Evolutionary conservation across 1,140 invertebrate genomes (phyloP), one percentile per base, ranked within the genome.

Genomic region (Amphibalanus amphitrite): DNA sequence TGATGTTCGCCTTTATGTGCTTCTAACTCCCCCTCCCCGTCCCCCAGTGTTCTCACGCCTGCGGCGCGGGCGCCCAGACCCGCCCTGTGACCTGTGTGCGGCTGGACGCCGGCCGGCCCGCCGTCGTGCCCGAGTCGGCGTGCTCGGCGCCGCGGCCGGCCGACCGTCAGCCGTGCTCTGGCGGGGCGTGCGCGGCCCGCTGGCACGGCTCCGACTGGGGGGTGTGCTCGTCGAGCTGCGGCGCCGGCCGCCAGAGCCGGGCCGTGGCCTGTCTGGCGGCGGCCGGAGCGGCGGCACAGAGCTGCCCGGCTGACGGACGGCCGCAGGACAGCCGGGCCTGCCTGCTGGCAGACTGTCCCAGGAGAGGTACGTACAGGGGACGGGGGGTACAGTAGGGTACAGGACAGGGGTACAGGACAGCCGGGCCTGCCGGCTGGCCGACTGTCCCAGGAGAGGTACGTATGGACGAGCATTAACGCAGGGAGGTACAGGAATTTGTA

Each of bases 221-320:
- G 3, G 72, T 80, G 73, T 86, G 85, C 73, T 84, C 83, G 28
- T 77, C 80, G 0, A 77, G 77, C 26, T 85, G 84, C 78, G 84
- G 83, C 28, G 78, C 81, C 72, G 84, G 84, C 6, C 78, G 81
- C 72, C 77, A 83, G 68, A 80, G 75, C 25, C 73, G 84, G 68
- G 68, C 71, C 20, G 79, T 84, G 1, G 74, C 77, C 29, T 84
- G 84, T 74, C 38, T 76, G 0, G 74, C 75, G 69, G 74, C 72
- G 0, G 73, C 77, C n/a, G 77, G 77, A 28, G 69, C 71, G 13
- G 74, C 75, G 59, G 0, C 29, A 3, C 68, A 70, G 38, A 8
- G 6, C 38, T 38, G 38, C 38, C 38, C 38, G 38, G 38, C 6
- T 17, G 38, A 6, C 38, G 38, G 17, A 17, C 38, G 17, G 38